phyloP scores from a whole-genome alignment of 1,140 invertebrate species.

The Glomeris maerens region DNA sequence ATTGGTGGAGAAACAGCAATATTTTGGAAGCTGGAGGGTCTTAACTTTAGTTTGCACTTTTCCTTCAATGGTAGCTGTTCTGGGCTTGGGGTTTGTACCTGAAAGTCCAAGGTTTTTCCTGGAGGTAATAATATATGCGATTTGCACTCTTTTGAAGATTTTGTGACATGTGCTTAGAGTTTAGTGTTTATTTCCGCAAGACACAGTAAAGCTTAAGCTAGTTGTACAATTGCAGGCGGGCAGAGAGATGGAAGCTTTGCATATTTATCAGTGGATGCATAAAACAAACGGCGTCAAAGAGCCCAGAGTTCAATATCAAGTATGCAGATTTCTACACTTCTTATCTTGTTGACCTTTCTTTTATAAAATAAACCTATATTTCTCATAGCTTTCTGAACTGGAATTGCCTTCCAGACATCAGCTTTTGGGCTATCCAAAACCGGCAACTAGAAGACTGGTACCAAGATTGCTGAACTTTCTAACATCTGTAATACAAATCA shows the following conservation, averaged over 20 bases:
- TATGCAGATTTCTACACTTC: too few relatives aligned
- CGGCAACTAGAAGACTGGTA: constrained; percentile 16
- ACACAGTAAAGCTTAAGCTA: too few relatives aligned
- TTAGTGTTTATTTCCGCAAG: too few relatives aligned
- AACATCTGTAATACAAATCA: background rate
- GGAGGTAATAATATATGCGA: constrained; percentile 26
- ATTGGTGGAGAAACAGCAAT: constrained; percentile 49
- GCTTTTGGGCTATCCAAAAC: constrained; percentile 39
- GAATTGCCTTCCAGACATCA: constrained; percentile 42
- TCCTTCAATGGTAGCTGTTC: constrained; percentile 50
- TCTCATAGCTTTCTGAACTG: constrained; percentile 41
- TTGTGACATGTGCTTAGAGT: too few relatives aligned
- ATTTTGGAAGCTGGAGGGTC: constrained; percentile 63
- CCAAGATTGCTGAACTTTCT: constrained; percentile 3
- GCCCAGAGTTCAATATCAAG: too few relatives aligned
- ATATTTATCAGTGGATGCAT: constrained; percentile 44
- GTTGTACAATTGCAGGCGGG: constrained; percentile 50
- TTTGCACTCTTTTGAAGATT: too few relatives aligned
- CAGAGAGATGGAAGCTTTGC: constrained; percentile 56
- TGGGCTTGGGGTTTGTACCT: constrained; percentile 55
- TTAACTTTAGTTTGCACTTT: constrained; percentile 52
- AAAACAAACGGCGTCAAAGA: constrained; percentile 15
- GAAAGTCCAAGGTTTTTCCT: constrained; percentile 56
- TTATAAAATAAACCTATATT: too few relatives aligned
- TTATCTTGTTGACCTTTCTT: too few relatives aligned